These are phyloP conservation scores for Pteropus rufus DNA, from an alignment of 2,797 vertebrate genomes.

Conservation along the genomic window DNA sequence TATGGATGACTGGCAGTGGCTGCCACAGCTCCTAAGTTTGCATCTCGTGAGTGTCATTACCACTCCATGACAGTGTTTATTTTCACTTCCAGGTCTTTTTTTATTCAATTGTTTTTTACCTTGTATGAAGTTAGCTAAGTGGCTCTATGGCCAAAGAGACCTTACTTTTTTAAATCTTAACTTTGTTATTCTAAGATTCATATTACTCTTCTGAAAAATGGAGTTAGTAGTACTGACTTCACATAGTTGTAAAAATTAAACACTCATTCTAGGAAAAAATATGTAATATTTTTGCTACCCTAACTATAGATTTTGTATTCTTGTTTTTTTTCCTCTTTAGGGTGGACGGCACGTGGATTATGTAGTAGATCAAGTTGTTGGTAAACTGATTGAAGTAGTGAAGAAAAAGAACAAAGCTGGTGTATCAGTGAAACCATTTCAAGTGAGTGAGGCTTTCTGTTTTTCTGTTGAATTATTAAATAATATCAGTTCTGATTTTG, in stretches of 20 bases:
- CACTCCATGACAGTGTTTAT: not conserved
- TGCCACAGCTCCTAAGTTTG: not conserved
- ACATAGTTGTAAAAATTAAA: constrained; percentile 1
- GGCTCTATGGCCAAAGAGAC: not conserved
- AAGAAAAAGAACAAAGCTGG: constrained; percentile 96
- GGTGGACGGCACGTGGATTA: constrained; percentile 93
- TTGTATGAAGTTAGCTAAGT: not conserved
- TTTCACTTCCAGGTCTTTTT: not conserved
- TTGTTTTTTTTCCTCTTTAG: constrained; percentile 75
- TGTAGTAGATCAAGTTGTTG: constrained; percentile 92
- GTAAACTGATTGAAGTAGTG: constrained; percentile 93
- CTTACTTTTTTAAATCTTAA: not conserved
- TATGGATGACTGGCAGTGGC: not conserved
- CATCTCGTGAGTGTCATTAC: not conserved
- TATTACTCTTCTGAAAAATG: not conserved
- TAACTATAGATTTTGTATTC: constrained; percentile 60
- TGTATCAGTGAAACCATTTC: constrained; percentile 93
- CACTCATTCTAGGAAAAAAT: not conserved
- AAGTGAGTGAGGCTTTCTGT: constrained; percentile 81
- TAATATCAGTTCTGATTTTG: constrained; percentile 14
- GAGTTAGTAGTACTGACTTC: not conserved
- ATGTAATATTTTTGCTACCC: not conserved
- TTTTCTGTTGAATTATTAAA: not conserved
- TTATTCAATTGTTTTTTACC: not conserved
- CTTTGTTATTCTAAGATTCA: not conserved